Conservation (phyloP, 30 jellyfish, hydroid and myxozoan species). For the Sanderia malayensis region DNA sequence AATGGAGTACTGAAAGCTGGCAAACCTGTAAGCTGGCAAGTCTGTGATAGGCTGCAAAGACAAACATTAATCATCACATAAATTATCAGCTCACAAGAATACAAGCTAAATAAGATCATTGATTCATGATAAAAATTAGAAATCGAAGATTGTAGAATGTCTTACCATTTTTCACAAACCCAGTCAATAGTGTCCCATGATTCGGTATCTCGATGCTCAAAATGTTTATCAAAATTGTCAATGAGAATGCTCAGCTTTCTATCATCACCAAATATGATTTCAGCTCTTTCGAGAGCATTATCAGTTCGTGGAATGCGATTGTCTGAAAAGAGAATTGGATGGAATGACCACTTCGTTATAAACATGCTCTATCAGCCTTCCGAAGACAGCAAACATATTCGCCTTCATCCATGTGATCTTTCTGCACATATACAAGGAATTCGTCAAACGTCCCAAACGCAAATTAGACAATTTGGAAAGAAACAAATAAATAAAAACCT, state of each 20-base stretch:
- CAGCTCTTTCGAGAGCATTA: conserved; percentile 45
- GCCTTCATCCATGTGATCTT: too few relatives aligned
- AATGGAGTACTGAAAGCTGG: too few relatives aligned
- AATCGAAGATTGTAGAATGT: too few relatives aligned
- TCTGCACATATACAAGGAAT: too few relatives aligned
- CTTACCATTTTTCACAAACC: conserved; percentile 88
- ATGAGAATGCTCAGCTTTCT: conserved; percentile 46
- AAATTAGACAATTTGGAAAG: too few relatives aligned
- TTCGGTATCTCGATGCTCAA: conserved; percentile 14
- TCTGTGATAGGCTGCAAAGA: conserved; percentile 49
- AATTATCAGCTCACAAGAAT: too few relatives aligned
- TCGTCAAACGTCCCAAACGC: too few relatives aligned
- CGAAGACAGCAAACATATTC: too few relatives aligned
- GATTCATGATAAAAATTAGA: too few relatives aligned
- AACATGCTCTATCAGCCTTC: too few relatives aligned
- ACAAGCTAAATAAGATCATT: too few relatives aligned
- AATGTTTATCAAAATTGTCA: conserved; percentile 55
- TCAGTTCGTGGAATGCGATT: conserved; percentile 65
- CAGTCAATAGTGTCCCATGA: conserved; percentile 83
- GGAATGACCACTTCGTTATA: neutral
- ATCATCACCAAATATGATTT: conserved; percentile 68
- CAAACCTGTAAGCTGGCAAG: conserved; percentile 77
- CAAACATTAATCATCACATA: neutral
- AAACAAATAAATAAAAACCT: too few relatives aligned
- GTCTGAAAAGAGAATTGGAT: conserved; percentile 23